Base-by-base conservation (phyloP, 2,888 invertebrate genomes). In the Cylloceria caligata region DNA sequence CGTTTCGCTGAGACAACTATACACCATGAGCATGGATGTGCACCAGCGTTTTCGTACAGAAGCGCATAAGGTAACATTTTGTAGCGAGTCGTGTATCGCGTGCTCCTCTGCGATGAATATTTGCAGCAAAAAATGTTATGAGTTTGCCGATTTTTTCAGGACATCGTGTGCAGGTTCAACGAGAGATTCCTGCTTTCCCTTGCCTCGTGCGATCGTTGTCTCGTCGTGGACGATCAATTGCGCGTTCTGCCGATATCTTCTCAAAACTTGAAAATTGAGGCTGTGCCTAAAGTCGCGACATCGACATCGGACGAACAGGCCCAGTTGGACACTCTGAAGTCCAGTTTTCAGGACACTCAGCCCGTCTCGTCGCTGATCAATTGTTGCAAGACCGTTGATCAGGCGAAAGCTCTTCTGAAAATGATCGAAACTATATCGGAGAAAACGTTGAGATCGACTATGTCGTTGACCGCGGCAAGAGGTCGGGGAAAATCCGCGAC, bases 401-500 rank as follows among this genome's bases (percentile, higher is more conserved):
- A 99, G 93, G 99, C 96, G 0, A 97, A 98, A 88, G 97, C 98
- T 0, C 94, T 99, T 0, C 94, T 98, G 1, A 98, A 98, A 88
- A 98, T 99, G 89, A 96, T 99, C 83, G 98, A 99, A 90, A 97
- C 98, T 0, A 95, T 99, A 64, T 98, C 99, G 5, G 99, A 99
- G 88, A 99, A 98, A 93, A 95, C 95, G 4, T 92, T 95, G 83
- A 95, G 97, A 84, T 97, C 98, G 0, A 99, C 99, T 0, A 98
- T 99, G 74, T 97, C 98, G 1, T 93, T 99, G 81, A 99, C 99
- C 0, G 99, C 99, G 19, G 97, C 98, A 4, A 95, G 99, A 94
- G 99, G 99, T 45, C 95, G 99, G 75, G 99, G 99, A 85, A 99
- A 99, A 94, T 99, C 99, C 0, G 99, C 99, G 0, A 98, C 99